Evolutionary conservation across 2,113 vertebrate genomes (phyloP).

Genomic region (Anseranas semipalmata): DNA sequence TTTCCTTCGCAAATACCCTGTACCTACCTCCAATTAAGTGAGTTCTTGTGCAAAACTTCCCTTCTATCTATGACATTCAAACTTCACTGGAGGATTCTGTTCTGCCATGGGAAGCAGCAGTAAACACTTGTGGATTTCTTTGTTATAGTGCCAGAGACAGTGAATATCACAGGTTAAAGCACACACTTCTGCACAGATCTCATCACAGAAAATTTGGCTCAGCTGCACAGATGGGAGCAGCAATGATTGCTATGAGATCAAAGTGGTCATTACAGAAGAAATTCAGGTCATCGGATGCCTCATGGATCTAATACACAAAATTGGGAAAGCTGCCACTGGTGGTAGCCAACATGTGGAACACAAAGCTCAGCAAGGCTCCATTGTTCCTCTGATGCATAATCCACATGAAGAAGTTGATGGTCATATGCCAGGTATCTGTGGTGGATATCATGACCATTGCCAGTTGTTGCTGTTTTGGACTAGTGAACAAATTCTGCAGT

Average conservation of each 20-base stretch:
- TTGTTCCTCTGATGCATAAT: background rate
- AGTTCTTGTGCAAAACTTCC: background rate
- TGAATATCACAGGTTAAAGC: background rate
- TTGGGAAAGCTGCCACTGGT: background rate
- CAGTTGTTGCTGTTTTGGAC: background rate
- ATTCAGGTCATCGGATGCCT: background rate
- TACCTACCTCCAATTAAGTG: background rate
- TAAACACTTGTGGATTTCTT: background rate
- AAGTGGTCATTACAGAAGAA: background rate
- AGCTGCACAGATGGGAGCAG: background rate
- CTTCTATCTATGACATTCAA: background rate
- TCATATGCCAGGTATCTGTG: background rate
- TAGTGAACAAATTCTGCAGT: background rate
- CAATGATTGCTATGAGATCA: background rate
- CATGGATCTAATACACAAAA: background rate
- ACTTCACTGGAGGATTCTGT: background rate
- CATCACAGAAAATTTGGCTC: background rate
- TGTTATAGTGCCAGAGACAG: background rate
- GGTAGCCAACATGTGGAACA: rapidly evolving
- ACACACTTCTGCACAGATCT: background rate
- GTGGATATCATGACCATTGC: background rate
- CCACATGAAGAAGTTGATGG: background rate
- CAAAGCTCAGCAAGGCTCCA: background rate
- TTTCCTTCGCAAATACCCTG: background rate
- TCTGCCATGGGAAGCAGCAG: background rate